Percentiles rank a stretch among this genome's conserved stretches.
Evolutionary conservation across 2,113 vertebrate genomes (phyloP).

Genomic region (Tetrax tetrax): DNA sequence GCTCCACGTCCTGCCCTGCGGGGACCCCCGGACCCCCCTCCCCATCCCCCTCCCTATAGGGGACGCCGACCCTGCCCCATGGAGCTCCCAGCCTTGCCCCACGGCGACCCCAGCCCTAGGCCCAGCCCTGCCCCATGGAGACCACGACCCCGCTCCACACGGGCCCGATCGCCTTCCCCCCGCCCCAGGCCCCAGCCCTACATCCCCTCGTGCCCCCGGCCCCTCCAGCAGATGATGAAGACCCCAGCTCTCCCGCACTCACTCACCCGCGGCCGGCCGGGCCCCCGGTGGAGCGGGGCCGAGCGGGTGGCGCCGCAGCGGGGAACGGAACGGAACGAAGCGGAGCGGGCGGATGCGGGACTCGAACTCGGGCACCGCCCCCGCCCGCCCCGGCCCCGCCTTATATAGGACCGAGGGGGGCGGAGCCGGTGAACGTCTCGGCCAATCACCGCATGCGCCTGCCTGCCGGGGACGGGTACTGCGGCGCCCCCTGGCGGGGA

Average conservation of each 20-base stretch:
- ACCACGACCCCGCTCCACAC: neutral
- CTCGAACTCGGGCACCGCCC: constrained; percentile 1
- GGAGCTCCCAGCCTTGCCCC: neutral
- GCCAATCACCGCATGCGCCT: neutral
- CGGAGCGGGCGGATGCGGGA: rapidly evolving
- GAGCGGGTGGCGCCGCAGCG: neutral
- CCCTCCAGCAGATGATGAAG: neutral
- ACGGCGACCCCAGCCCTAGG: too few relatives aligned
- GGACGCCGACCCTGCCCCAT: neutral
- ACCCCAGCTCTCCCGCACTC: neutral
- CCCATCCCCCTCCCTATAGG: neutral
- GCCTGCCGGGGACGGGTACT: neutral
- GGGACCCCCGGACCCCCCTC: neutral
- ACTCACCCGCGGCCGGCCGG: neutral
- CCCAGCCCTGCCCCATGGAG: neutral
- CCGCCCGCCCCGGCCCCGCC: neutral
- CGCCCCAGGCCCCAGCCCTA: neutral
- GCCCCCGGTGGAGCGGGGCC: neutral
- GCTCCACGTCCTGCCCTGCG: neutral
- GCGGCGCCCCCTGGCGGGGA: neutral
- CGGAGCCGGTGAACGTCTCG: rapidly evolving
- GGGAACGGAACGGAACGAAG: rapidly evolving
- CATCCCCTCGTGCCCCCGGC: rapidly evolving
- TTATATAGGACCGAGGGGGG: neutral
- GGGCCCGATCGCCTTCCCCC: neutral